A percentile compares a stretch with the other conserved stretches of the same genome.
phyloP scores from a whole-genome alignment of 1,140 invertebrate genomes.

The Aethina tumida region DNA sequence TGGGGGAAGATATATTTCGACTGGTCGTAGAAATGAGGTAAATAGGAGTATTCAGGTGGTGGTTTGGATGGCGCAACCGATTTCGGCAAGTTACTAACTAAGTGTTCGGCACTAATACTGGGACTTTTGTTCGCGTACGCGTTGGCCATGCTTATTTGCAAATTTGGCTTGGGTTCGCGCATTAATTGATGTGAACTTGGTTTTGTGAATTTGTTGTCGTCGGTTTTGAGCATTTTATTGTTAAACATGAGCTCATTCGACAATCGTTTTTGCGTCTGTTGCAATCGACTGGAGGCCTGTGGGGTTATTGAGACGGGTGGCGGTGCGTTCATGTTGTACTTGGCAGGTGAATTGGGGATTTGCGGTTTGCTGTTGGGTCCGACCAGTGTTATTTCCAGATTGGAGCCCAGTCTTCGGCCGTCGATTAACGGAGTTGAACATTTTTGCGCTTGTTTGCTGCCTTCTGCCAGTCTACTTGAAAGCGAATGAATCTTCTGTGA shows the following conservation, averaged over 20 bases:
- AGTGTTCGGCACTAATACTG: conserved; percentile 6
- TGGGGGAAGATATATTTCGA: conserved; percentile 27
- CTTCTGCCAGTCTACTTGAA: conserved; percentile 12
- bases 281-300: conserved; percentile 8
- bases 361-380: conserved; percentile 16
- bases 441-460: conserved; percentile 24
- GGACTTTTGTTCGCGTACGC: conserved; percentile 5
- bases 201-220: conserved; percentile 9
- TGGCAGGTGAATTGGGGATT: no score
- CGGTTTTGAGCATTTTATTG: conserved; percentile 5
- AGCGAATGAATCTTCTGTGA: conserved; percentile 29
- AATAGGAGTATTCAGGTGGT: conserved; percentile 12
- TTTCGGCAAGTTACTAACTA: conserved; percentile 7
- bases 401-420: conserved; percentile 38
- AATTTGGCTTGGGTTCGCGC: conserved; percentile 5
- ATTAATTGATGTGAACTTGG: conserved; percentile 9
- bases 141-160: conserved; percentile 3
- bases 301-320: conserved; percentile 5
- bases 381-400: conserved; percentile 52
- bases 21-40: conserved; percentile 18
- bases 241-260: conserved; percentile 14
- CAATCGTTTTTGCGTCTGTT: conserved; percentile 15
- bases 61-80: conserved; percentile 7
- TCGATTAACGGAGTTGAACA: conserved; percentile 24
- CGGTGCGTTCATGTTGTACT: not conserved